Evolutionary conservation across 2,113 vertebrate species (phyloP).

Genomic region (Semnornis frantzii): DNA sequence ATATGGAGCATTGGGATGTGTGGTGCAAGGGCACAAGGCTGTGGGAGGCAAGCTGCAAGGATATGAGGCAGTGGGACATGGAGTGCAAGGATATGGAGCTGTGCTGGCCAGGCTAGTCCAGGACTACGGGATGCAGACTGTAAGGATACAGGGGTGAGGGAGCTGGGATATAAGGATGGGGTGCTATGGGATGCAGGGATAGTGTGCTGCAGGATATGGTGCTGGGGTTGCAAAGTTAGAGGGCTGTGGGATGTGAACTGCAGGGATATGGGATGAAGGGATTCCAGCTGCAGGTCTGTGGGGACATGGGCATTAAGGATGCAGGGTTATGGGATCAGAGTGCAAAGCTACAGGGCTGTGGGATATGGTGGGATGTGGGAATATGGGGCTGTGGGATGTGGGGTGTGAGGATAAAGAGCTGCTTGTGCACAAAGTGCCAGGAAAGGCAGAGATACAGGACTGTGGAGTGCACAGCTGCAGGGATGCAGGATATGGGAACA

Average conservation of each 20-base stretch:
- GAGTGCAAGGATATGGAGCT: neutral
- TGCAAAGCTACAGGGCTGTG: neutral
- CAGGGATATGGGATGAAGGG: neutral
- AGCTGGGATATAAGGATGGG: neutral
- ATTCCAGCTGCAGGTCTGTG: neutral
- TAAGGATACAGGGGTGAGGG: neutral
- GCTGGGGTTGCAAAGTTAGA: neutral
- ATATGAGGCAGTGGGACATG: neutral
- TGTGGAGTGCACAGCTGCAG: neutral
- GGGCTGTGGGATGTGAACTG: fast-evolving
- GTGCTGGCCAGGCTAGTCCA: neutral
- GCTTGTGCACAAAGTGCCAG: neutral
- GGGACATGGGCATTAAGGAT: neutral
- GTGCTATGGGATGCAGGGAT: neutral
- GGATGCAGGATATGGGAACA: slow-evolving; percentile 35
- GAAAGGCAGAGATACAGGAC: neutral
- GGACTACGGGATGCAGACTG: neutral
- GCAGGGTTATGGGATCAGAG: neutral
- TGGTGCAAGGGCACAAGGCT: neutral
- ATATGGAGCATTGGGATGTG: neutral
- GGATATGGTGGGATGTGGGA: neutral
- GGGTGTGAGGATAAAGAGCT: neutral
- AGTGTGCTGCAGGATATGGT: neutral
- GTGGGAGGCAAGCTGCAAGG: neutral
- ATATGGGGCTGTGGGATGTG: neutral